Base-by-base conservation (phyloP, 1,140 invertebrate genomes). In the Leptinotarsa undecemlineata region DNA sequence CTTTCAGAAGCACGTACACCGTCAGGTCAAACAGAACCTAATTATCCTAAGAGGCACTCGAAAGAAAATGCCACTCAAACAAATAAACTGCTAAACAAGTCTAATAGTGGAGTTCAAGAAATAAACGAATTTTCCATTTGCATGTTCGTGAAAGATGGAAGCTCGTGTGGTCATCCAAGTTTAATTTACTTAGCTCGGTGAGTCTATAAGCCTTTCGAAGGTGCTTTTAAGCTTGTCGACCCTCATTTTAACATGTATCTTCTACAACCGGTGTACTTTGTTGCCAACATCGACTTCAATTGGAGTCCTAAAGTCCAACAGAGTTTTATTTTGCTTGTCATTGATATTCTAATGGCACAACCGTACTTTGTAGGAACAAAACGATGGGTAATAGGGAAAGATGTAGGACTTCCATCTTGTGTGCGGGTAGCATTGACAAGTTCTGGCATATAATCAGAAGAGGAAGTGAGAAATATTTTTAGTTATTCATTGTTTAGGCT, bases 241-340 rank as follows among this genome's bases (percentile, higher is more conserved):
- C 71, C 57, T 73, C 69, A 76, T 76, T 76, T 76, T 67, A 76
- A 73, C 67, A 76, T 63, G 71, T 48, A 76, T 73, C 75, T 73
- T 66, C 61, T 60, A 73, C 69, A 73, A 68, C 71, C 72, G 72
- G 26, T 74, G 48, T 73, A 76, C 71, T 76, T 75, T 73, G 75
- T 76, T 76, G 62, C 71, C 61, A 71, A 48, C 71, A 76, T 76
- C 69, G 75, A 76, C 71, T 76, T 62, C 68, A 76, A 76, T 76
- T 73, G 68, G 70, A 76, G 64, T 67, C 23, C 15, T 26, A 15
- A 23, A 21, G 5, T 67, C 26, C 64, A 23, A 5, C 26, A 21
- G 61, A 21, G 20, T 51, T 63, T 21, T 64, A 67, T 66, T 23
- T 47, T 3, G 20, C 64, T 26, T 67, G 6, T 11, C 17, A 67